Evolutionary conservation across 2,888 invertebrate species (phyloP), one percentile per base, ranked within the genome.

Genomic region (Caenorhabditis sp.): DNA sequence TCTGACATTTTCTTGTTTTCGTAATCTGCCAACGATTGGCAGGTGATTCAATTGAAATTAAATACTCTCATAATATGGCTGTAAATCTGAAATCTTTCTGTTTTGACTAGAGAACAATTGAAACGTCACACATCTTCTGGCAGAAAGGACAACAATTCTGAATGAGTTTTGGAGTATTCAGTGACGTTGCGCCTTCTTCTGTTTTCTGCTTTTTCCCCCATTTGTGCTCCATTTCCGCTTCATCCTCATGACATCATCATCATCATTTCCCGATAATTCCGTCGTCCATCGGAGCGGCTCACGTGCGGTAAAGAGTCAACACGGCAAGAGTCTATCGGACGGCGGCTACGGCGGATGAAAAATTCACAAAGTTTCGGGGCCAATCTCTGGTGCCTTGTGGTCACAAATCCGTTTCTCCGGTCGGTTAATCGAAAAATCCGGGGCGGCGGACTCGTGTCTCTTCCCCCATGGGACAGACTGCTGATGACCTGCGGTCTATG

Each of bases 391-490:
- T 52, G 35, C 55, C 66, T 56, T 45, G 45, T 55, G 39, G 26
- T 17, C 48, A 55, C 63, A 56, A 66, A 66, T 56, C 56, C 66
- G 56, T 56, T 56, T 66, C 50, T 55, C 22, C 58, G 58, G 66
- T 66, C 66, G 41, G 41, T 66, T 66, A 66, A 66, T 66, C 41
- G 66, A 66, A 66, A 66, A 66, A 48, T 46, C 59, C 46, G 46
- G 20, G 15, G 46, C 41, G 17, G 43, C 43, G 43, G 43, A 9
- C 22, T 22, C 24, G 45, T 59, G 32, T 24, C 15, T 48, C 46
- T 5, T n/a, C 24, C 20, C 65, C 45, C 55, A n/a, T 27, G 55
- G 65, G 65, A 48, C 35, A 9, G 0, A 37, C 3, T n/a, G 24
- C 22, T 50, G 55, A 55, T 65, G 55, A 56, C 55, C 55, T 55